Evolutionary conservation across 2,113 vertebrate genomes (phyloP), one percentile per base, ranked within the genome.

Genomic region (Sitta europaea): DNA sequence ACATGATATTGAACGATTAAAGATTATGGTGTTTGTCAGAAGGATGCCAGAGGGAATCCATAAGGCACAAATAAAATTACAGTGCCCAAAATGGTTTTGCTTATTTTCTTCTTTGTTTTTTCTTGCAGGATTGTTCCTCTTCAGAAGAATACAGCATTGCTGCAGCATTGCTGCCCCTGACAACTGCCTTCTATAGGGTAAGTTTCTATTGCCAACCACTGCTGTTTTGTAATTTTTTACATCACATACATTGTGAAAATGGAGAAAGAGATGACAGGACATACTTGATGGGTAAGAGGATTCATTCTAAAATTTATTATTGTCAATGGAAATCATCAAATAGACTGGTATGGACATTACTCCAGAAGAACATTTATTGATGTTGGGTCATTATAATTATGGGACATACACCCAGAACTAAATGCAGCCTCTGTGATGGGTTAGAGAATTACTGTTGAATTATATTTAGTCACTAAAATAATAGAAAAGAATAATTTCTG

Each of bases 111-210:
- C 47, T 12, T 97, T 63, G 98, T 85, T 96, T 96, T 97, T 65
- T 95, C 62, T 91, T 96, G 27, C 98, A 99, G 99, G 99, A 99
- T 97, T 99, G 99, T 95, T 99, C 99, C 62, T 99, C 98, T 97
- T 99, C 99, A 45, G 99, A 99, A 95, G 99, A 99, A 94, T 99
- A 98, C 85, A 98, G 96, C 13, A 98, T 99, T 88, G 99, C 99
- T 90, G 98, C 99, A 79, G 98, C 99, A 1, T 96, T 99, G 85
- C 98, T 99, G 63, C 99, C 99, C 75, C 97, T 99, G 94, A 99
- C 98, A 4, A 99, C 99, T 78, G 99, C 98, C 80, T 99, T 99
- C 98, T 99, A 99, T 94, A 98, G 99, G 98, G 99, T 99, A 97
- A 99, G 99, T 96, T 76, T 33, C 72, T n/a, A 21, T 53, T 73